Percentiles rank a stretch among this genome's conserved stretches.
Conservation (phyloP, 2,888 invertebrate genomes). For the Eremobia ochroleuca region DNA sequence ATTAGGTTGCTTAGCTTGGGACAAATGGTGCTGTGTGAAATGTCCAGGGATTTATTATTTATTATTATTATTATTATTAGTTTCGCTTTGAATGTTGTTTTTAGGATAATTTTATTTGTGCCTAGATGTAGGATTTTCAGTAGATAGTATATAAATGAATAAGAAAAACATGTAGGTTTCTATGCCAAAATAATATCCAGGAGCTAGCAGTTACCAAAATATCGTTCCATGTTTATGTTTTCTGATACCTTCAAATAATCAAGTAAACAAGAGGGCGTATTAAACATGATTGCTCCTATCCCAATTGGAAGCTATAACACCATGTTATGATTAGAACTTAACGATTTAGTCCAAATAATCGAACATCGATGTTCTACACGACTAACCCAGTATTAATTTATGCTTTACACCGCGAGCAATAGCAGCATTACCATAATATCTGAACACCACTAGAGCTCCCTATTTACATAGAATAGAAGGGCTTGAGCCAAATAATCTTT, state of each 20-base stretch:
- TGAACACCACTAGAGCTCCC: slow-evolving; percentile 24
- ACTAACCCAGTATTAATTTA: slow-evolving; percentile 44
- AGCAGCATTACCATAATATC: slow-evolving; percentile 57
- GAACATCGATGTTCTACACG: neutral
- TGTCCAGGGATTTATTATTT: too few relatives aligned
- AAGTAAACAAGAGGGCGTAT: neutral
- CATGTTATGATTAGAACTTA: neutral
- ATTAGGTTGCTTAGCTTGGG: too few relatives aligned
- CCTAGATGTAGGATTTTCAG: neutral
- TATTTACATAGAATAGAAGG: slow-evolving; percentile 71
- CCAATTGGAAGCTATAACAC: neutral
- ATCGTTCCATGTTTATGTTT: neutral
- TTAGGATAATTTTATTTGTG: neutral
- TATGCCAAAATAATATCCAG: neutral
- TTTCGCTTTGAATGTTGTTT: neutral
- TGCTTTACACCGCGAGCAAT: slow-evolving; percentile 31
- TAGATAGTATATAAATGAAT: neutral
- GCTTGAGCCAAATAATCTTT: slow-evolving; percentile 67
- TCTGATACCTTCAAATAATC: neutral
- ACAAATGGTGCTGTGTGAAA: too few relatives aligned
- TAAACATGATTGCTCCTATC: neutral
- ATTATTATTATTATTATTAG: too few relatives aligned
- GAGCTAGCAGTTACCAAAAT: neutral
- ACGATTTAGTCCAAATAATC: slow-evolving; percentile 3
- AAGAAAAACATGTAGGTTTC: neutral